Percentiles rank a stretch among this genome's conserved stretches.
phyloP scores from a whole-genome alignment of 2,888 invertebrate species.

The Hetaerina titia region DNA sequence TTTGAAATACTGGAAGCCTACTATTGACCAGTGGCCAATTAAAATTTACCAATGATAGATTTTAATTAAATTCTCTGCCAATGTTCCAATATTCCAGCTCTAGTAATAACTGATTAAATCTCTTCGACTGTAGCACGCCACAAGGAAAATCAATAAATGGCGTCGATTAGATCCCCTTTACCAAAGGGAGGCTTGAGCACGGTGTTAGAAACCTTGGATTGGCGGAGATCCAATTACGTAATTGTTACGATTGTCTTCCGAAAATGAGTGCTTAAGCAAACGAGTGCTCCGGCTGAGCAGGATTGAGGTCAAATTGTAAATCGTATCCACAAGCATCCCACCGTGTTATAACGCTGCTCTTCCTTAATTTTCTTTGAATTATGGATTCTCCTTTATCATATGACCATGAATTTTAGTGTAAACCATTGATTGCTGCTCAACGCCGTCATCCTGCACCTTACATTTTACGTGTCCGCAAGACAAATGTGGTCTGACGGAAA shows the following conservation, averaged over 20 bases:
- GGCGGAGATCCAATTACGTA: conserved; percentile 38
- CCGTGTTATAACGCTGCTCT: neutral
- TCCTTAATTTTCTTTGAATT: neutral
- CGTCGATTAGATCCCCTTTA: neutral
- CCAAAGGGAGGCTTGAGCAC: neutral
- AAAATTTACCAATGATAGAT: too few relatives aligned
- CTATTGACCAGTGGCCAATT: too few relatives aligned
- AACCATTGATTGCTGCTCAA: neutral
- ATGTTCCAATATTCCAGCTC: neutral
- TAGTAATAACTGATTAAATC: neutral
- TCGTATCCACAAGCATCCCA: neutral
- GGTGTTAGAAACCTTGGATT: neutral
- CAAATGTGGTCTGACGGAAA: neutral
- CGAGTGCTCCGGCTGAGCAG: neutral
- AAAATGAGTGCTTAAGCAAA: neutral
- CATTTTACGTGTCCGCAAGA: neutral
- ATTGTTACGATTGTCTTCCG: conserved; percentile 24
- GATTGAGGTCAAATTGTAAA: conserved; percentile 4
- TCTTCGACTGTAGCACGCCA: neutral
- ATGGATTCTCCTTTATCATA: neutral
- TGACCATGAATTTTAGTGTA: neutral
- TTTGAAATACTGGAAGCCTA: too few relatives aligned
- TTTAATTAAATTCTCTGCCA: neutral
- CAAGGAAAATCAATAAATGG: conserved; percentile 6
- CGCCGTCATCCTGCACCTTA: neutral